Evolutionary conservation across 2,888 invertebrate species (phyloP).

Genomic region (Entomobrya proxima): DNA sequence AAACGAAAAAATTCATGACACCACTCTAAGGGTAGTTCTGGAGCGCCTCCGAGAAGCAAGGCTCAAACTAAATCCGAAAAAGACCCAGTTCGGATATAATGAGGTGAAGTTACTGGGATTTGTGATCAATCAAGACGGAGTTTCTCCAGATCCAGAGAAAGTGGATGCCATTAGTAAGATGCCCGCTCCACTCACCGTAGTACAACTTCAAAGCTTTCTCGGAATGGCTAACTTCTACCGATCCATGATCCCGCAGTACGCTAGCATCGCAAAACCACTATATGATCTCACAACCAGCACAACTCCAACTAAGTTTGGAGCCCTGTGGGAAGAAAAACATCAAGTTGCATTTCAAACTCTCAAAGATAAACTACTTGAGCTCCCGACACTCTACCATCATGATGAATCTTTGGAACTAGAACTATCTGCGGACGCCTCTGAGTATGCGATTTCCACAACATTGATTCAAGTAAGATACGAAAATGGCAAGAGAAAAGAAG

Average conservation of each 20-base stretch:
- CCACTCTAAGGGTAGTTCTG: conserved; percentile 68
- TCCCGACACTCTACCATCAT: not conserved
- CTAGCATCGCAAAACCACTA: conserved; percentile 45
- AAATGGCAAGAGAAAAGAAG: not conserved
- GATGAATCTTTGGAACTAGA: not conserved
- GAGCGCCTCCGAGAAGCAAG: conserved; percentile 70
- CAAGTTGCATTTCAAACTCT: not conserved
- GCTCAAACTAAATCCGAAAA: conserved; percentile 75
- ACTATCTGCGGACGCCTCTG: not conserved
- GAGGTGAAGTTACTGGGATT: conserved; percentile 77
- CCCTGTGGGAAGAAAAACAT: not conserved
- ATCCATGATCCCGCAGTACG: conserved; percentile 58
- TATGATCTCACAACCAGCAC: not conserved
- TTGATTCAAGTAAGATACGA: not conserved
- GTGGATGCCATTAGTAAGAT: conserved; percentile 62
- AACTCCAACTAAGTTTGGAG: not conserved
- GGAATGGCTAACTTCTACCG: conserved; percentile 64
- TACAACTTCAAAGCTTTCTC: conserved; percentile 58
- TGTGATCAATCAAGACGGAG: conserved; percentile 76
- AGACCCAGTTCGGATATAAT: conserved; percentile 71
- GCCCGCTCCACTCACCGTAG: conserved; percentile 53
- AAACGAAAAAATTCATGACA: conserved; percentile 72
- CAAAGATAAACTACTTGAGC: not conserved
- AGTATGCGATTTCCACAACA: not conserved
- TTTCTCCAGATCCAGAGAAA: conserved; percentile 77